phyloP scores from a whole-genome alignment of 1,140 invertebrate species.

The Aphaenogaster ashmeadi region DNA sequence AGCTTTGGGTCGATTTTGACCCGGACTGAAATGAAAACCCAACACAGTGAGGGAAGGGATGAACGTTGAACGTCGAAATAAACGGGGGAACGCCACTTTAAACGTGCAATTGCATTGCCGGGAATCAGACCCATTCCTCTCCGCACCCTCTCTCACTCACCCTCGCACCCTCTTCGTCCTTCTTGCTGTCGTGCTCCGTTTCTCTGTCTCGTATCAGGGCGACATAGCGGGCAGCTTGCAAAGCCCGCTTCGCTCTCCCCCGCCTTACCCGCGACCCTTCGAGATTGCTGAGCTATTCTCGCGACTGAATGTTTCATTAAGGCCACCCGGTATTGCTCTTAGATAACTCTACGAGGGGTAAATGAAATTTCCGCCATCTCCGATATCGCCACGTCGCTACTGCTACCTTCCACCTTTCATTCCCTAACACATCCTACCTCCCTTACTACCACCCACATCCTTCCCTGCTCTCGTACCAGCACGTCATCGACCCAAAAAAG shows the following conservation, averaged over 20 bases:
- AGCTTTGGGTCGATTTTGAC: slow-evolving; percentile 71
- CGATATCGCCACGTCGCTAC: slow-evolving; percentile 84
- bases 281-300: slow-evolving; percentile 88
- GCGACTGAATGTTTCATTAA: slow-evolving; percentile 88
- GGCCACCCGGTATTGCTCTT: slow-evolving; percentile 88
- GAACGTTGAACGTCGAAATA: slow-evolving; percentile 85
- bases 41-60: slow-evolving; percentile 63
- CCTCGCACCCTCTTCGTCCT: slow-evolving; percentile 63
- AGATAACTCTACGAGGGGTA: slow-evolving; percentile 88
- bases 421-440: slow-evolving; percentile 73
- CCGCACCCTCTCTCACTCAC: slow-evolving; percentile 53
- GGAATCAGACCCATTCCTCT: slow-evolving; percentile 86
- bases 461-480: slow-evolving; percentile 13
- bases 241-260: slow-evolving; percentile 67
- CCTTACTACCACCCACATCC: slow-evolving; percentile 5
- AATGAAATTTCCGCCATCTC: slow-evolving; percentile 88
- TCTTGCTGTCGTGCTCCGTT: slow-evolving; percentile 40
- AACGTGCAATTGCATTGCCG: slow-evolving; percentile 87
- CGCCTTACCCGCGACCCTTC: slow-evolving; percentile 83
- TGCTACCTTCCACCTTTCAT: slow-evolving; percentile 76
- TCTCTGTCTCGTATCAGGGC: slow-evolving; percentile 60
- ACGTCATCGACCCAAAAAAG: slow-evolving; percentile 68
- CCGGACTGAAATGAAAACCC: slow-evolving; percentile 75
- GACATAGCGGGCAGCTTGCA: slow-evolving; percentile 64
- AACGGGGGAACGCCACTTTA: slow-evolving; percentile 86